phyloP scores from a whole-genome alignment of 2,888 invertebrate genomes.

The Hyppa rectilinea region DNA sequence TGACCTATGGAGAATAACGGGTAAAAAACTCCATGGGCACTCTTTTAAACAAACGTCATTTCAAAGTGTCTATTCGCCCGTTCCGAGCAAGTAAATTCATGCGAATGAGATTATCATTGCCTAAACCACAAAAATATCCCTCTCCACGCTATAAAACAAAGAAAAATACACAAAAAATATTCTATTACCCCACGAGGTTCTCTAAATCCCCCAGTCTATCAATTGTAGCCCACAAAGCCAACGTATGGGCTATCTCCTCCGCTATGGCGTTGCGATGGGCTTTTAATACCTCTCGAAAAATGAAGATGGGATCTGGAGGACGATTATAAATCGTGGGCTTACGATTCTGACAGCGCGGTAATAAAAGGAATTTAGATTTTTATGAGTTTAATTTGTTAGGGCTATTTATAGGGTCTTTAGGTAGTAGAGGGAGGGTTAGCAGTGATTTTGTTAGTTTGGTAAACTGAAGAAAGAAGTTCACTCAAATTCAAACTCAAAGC shows the following conservation, averaged over 20 bases:
- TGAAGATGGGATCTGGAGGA: conserved; percentile 48
- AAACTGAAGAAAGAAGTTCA: neutral
- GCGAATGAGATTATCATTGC: no score
- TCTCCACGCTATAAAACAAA: conserved; percentile 46
- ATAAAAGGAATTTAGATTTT: conserved; percentile 55
- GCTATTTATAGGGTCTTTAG: conserved; percentile 37
- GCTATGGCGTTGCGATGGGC: conserved; percentile 36
- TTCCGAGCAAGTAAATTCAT: no score
- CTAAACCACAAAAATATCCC: conserved; percentile 20
- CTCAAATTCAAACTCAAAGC: no score
- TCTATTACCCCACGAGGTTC: conserved; percentile 59
- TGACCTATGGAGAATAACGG: no score
- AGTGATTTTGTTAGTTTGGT: conserved; percentile 4
- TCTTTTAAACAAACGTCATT: no score
- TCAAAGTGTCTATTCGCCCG: no score
- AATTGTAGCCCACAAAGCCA: conserved; percentile 55
- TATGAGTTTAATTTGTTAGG: conserved; percentile 57
- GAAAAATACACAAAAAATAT: conserved; percentile 62
- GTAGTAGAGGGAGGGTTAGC: conserved; percentile 7
- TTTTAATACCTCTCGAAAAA: conserved; percentile 62
- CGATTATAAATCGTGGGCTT: conserved; percentile 61
- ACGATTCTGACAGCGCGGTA: conserved; percentile 53
- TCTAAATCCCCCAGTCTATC: conserved; percentile 64
- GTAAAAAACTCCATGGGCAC: no score
- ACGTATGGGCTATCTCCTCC: conserved; percentile 34